Conservation (phyloP, 2,888 invertebrate species). For the Drosophila austrosaltans region DNA sequence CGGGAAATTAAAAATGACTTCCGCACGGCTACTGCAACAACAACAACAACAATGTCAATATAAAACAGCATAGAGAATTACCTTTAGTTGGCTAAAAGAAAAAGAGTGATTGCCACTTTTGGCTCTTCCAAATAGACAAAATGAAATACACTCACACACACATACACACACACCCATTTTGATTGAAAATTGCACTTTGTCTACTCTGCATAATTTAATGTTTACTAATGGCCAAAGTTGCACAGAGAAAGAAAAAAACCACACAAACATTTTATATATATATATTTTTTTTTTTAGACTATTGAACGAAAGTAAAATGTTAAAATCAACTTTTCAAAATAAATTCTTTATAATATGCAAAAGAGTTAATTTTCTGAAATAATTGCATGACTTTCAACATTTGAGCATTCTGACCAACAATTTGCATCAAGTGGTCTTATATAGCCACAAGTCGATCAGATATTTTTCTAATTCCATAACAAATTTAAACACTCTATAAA, state of each 20-base stretch:
- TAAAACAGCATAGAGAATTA: neutral
- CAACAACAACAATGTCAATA: conserved; percentile 13
- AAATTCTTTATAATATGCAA: neutral
- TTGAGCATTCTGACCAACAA: neutral
- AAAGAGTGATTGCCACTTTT: neutral
- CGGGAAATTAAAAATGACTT: conserved; percentile 17
- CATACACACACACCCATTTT: neutral
- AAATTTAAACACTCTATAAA: neutral
- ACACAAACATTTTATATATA: too few species aligned
- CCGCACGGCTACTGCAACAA: conserved; percentile 16
- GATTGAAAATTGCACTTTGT: neutral
- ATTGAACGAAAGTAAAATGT: neutral
- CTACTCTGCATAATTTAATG: neutral
- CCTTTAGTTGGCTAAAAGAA: conserved; percentile 6
- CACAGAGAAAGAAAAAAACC: neutral
- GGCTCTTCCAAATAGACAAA: neutral
- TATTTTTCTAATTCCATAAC: neutral
- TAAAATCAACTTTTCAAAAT: neutral
- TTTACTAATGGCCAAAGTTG: neutral
- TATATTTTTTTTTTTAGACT: neutral
- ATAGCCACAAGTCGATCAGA: neutral
- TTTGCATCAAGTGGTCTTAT: neutral
- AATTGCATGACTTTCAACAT: neutral
- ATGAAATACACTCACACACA: neutral
- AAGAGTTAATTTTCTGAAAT: neutral